Evolutionary conservation across 2,797 vertebrate genomes (phyloP).

Genomic region (Galaxias olidus): DNA sequence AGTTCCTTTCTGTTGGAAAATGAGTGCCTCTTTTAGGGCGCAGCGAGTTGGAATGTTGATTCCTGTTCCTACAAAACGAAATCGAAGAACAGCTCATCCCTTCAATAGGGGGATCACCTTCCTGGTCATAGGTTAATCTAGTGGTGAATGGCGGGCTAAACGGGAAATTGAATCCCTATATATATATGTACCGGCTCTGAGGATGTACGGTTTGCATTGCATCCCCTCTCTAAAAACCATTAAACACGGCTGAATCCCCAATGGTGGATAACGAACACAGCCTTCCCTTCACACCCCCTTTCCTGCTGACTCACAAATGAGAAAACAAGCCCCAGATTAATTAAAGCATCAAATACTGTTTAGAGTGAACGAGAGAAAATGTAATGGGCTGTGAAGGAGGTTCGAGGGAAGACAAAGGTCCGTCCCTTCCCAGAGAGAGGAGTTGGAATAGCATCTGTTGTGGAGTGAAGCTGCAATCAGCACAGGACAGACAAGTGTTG

Average conservation of each 20-base stretch:
- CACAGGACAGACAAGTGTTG: constrained; percentile 34
- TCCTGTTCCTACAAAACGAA: background rate
- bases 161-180: no score
- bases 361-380: constrained; percentile 22
- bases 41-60: background rate
- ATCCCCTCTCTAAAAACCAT: background rate
- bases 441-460: constrained; percentile 19
- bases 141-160: no score
- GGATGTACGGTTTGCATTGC: no score
- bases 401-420: constrained; percentile 18
- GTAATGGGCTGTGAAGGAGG: constrained; percentile 2
- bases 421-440: constrained; percentile 4
- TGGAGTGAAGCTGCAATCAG: constrained; percentile 18
- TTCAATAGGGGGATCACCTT: background rate
- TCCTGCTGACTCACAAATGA: constrained; percentile 49
- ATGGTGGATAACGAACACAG: no score
- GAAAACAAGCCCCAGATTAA: constrained; percentile 43
- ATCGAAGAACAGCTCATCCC: background rate
- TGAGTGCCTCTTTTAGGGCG: background rate
- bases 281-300: no score
- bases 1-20: background rate
- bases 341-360: constrained; percentile 47
- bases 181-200: no score
- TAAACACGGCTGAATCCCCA: constrained; percentile 33
- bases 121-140: background rate